Conservation (phyloP, 2,888 invertebrate species). For the Chymomyza fuscimana region DNA sequence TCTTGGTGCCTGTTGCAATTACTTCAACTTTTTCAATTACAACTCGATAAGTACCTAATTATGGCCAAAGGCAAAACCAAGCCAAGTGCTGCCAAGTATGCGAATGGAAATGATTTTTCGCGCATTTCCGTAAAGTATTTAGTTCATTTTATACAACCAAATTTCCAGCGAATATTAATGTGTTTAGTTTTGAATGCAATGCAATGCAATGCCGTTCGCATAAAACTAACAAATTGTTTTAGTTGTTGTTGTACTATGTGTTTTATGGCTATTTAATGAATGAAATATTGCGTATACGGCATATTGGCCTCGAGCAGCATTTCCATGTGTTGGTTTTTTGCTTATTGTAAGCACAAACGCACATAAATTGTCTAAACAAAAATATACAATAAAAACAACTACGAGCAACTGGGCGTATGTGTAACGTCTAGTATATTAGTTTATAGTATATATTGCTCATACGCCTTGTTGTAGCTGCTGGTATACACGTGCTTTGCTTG, state of each 20-base stretch:
- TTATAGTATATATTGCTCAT: background rate
- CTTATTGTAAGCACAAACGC: slow-evolving; percentile 10
- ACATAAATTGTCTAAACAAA: slow-evolving; percentile 40
- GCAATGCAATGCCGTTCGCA: background rate
- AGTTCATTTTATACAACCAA: slow-evolving; percentile 9
- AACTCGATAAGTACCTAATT: slow-evolving; percentile 67
- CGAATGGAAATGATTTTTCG: slow-evolving; percentile 18
- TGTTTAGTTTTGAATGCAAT: slow-evolving; percentile 3
- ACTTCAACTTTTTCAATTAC: slow-evolving; percentile 67
- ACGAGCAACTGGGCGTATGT: slow-evolving; percentile 1
- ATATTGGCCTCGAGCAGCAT: slow-evolving; percentile 4
- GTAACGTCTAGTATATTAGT: slow-evolving; percentile 1
- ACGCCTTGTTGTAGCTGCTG: background rate
- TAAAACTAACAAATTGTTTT: background rate
- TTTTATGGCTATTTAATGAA: slow-evolving; percentile 45
- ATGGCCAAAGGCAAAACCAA: slow-evolving; percentile 21
- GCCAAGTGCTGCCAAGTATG: slow-evolving; percentile 19
- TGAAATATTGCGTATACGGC: slow-evolving; percentile 47
- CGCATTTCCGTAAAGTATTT: slow-evolving; percentile 34
- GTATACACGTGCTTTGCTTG: background rate
- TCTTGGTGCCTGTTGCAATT: slow-evolving; percentile 33
- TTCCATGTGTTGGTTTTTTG: background rate
- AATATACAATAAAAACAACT: slow-evolving; percentile 16
- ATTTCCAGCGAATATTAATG: slow-evolving; percentile 24
- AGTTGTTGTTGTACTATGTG: slow-evolving; percentile 5